These are phyloP conservation scores for Cacoxenus indagator DNA, from an alignment of 2,888 invertebrate genomes.

Conservation along the genomic window DNA sequence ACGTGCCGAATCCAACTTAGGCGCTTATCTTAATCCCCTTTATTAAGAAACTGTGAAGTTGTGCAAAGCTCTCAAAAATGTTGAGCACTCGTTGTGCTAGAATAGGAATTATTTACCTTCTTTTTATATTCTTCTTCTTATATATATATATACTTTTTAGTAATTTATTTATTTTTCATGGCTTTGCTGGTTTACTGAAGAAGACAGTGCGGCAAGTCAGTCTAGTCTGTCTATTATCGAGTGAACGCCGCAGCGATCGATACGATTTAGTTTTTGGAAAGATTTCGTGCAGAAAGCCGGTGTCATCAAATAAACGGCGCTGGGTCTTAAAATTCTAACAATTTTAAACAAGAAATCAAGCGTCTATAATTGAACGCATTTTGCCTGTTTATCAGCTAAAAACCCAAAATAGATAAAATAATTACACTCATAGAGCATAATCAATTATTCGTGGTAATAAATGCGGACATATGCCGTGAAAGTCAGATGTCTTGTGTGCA, in stretches of 20 bases:
- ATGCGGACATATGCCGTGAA: constrained; percentile 35
- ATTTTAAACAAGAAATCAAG: neutral
- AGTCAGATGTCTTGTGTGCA: neutral
- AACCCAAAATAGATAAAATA: constrained; percentile 54
- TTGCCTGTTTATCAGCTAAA: neutral
- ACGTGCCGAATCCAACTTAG: constrained; percentile 18
- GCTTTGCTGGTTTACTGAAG: constrained; percentile 20
- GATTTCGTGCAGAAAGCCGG: neutral
- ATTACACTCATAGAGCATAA: constrained; percentile 63
- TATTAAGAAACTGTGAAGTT: constrained; percentile 54
- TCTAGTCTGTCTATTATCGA: neutral
- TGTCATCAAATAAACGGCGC: neutral
- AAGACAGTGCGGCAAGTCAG: constrained; percentile 56
- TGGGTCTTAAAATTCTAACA: no score
- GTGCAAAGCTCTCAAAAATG: constrained; percentile 61
- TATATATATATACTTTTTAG: neutral
- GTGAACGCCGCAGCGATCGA: constrained; percentile 19
- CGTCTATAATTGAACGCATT: neutral
- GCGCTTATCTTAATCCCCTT: constrained; percentile 61
- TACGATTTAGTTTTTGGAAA: constrained; percentile 50
- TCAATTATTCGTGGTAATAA: constrained; percentile 64
- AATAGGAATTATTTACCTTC: neutral
- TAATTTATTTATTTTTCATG: neutral
- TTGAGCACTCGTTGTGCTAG: neutral
- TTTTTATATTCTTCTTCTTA: neutral